Evolutionary conservation across 1,140 invertebrate genomes (phyloP), one percentile per base, ranked within the genome.

Genomic region (Heliconius hewitsoni): DNA sequence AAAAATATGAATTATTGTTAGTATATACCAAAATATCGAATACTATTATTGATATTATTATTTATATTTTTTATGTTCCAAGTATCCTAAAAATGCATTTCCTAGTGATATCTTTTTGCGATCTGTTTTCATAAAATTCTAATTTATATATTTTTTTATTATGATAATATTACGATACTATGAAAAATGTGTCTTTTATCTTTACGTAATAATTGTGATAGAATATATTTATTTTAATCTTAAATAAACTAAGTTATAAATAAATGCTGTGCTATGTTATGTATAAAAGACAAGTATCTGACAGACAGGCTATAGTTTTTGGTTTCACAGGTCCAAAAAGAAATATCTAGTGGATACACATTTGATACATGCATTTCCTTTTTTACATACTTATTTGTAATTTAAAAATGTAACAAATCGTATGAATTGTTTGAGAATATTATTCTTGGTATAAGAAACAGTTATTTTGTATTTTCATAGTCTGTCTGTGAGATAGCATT

Each of bases 51-150:
- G 23, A 23, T 23, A 23, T 73, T 46, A 46, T 50, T 73, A 5
- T 27, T 42, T 73, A 46, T 46, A 73, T 73, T 46, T 73, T 46
- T 73, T 73, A 42, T 73, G 72, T 46, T 34, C n/a, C 37, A 50
- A 46, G 46, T 46, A 23, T 23, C 46, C 42, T 73, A 23, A 46
- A 50, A 46, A 50, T 50, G 27, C 72, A 73, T 73, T 50, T 73
- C 16, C 39, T 73, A 73, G 34, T 39, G 19, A 73, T 73, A 73
- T 39, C 3, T 73, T 50, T 73, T 3, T 73, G 39, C 37, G 46
- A 73, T 39, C 42, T 73, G 39, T 50, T 50, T 73, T 19, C 19
- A 73, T 73, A 57, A 52, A 74, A 71, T 71, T 39, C 6, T 71
- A 39, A n/a, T 55, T 52, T 74, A 30, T 50, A 16, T 37, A 0